phyloP scores from a whole-genome alignment of 2,888 invertebrate genomes.

The Cryptocephalus primarius region DNA sequence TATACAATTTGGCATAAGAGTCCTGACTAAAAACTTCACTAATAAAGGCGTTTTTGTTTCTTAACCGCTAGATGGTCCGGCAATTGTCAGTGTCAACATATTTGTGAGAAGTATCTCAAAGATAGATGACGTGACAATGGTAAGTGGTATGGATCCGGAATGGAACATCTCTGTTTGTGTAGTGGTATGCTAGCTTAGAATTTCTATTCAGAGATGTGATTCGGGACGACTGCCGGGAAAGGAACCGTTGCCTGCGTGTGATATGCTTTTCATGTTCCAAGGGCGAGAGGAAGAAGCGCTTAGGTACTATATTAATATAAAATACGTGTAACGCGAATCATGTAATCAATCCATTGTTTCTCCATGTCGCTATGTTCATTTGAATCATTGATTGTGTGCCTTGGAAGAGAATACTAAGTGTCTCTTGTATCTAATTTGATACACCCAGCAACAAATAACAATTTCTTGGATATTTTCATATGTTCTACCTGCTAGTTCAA shows the following conservation, averaged over 20 bases:
- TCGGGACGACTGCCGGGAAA: conserved; percentile 22
- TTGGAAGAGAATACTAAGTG: too few relatives aligned
- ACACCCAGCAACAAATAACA: too few relatives aligned
- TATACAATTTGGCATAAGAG: conserved; percentile 5
- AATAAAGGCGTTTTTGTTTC: conserved; percentile 32
- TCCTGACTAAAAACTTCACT: conserved; percentile 13
- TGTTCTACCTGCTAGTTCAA: too few relatives aligned
- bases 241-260: conserved; percentile 13
- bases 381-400: too few relatives aligned
- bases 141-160: conserved; percentile 53
- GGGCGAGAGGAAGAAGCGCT: neutral
- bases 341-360: too few relatives aligned
- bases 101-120: conserved; percentile 98
- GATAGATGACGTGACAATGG: conserved; percentile 99
- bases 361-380: too few relatives aligned
- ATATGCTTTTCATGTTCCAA: conserved; percentile 4
- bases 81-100: conserved; percentile 94
- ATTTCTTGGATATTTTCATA: too few relatives aligned
- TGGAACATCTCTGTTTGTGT: conserved; percentile 30
- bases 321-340: too few relatives aligned
- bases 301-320: too few relatives aligned
- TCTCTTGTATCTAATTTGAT: too few relatives aligned
- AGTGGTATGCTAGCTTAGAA: conserved; percentile 26
- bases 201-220: conserved; percentile 26
- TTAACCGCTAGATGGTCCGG: conserved; percentile 71